Evolutionary conservation across 2,797 vertebrate genomes (phyloP).

Genomic region (Heterohyrax brucei): DNA sequence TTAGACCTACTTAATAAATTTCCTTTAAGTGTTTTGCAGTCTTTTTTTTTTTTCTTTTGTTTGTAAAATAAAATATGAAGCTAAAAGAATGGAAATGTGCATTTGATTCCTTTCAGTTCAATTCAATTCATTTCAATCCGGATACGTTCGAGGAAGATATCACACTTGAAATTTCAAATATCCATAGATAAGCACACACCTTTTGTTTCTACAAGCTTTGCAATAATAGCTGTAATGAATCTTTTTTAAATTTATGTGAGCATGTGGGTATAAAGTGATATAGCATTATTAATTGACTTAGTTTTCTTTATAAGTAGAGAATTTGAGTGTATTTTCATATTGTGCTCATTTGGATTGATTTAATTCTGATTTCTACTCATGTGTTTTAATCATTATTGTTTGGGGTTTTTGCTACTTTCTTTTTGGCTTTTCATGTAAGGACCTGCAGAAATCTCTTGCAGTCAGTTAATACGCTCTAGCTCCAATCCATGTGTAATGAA

Average conservation of each 20-base stretch:
- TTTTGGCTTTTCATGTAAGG: background rate
- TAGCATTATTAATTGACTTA: no score
- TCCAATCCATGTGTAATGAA: conserved; percentile 12
- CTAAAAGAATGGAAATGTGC: background rate
- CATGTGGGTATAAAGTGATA: background rate
- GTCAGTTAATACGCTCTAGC: background rate
- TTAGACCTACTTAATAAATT: background rate
- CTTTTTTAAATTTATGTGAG: conserved; percentile 29
- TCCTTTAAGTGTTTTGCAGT: background rate
- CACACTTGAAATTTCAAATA: background rate
- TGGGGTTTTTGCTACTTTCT: conserved; percentile 10
- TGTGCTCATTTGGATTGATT: no score
- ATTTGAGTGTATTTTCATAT: no score
- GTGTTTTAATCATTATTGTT: conserved; percentile 66
- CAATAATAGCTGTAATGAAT: background rate
- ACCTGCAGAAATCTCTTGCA: background rate
- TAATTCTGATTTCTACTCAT: no score
- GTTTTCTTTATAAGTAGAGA: no score
- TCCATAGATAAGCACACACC: background rate
- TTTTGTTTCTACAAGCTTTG: background rate
- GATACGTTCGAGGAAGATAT: background rate
- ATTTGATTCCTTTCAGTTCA: background rate
- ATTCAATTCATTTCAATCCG: background rate
- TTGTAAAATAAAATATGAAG: background rate
- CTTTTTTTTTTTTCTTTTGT: conserved; percentile 1